These are phyloP conservation scores for Heterotilapia buettikoferi DNA, from an alignment of 2,113 vertebrate genomes.

Conservation along the genomic window DNA sequence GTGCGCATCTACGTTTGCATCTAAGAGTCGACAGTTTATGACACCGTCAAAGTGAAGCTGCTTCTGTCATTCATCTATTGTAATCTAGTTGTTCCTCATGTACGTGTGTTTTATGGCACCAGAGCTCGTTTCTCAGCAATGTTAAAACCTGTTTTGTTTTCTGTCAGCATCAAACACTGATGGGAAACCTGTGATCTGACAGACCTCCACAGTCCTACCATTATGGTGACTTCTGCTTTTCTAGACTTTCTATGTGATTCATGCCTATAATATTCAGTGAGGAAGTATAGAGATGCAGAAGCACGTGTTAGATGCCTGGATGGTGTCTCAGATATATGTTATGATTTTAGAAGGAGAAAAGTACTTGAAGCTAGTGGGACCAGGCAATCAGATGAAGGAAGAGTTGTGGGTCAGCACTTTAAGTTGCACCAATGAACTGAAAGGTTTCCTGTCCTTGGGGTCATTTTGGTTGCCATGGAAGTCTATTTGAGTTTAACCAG, in stretches of 20 bases:
- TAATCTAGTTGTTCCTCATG: background rate
- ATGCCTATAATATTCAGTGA: constrained; percentile 20
- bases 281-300: constrained; percentile 21
- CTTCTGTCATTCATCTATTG: background rate
- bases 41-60: background rate
- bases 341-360: background rate
- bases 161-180: background rate
- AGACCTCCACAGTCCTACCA: background rate
- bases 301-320: background rate
- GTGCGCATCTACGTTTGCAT: background rate
- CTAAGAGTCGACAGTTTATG: background rate
- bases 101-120: background rate
- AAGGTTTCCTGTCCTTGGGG: background rate
- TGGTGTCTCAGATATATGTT: background rate
- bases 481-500: background rate
- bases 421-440: background rate
- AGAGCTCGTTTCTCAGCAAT: background rate
- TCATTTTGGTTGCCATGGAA: background rate
- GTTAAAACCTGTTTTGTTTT: background rate
- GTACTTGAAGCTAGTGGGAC: background rate
- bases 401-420: background rate
- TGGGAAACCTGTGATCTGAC: background rate
- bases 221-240: constrained; percentile 50
- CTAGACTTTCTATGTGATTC: constrained; percentile 11
- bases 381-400: background rate